phyloP scores from a whole-genome alignment of 2,797 vertebrate genomes.

The Molossus molossus region DNA sequence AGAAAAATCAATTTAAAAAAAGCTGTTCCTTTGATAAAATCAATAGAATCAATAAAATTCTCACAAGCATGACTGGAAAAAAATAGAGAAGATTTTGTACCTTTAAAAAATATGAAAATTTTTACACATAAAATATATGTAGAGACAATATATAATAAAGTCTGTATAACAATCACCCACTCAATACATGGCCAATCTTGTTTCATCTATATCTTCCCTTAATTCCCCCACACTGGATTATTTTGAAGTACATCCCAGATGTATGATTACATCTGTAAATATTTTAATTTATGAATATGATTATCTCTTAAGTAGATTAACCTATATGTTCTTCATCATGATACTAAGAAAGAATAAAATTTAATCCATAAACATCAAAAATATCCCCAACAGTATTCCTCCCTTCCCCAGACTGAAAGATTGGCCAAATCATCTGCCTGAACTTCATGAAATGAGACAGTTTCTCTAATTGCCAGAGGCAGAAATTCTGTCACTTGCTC shows the following conservation, averaged over 20 bases:
- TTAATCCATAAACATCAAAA: conserved; percentile 30
- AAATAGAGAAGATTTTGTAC: neutral
- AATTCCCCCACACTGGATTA: neutral
- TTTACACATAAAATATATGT: neutral
- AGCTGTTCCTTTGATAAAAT: neutral
- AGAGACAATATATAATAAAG: neutral
- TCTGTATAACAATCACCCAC: neutral
- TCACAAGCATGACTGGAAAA: neutral
- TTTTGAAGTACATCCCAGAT: neutral
- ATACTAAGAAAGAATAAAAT: neutral
- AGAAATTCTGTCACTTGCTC: conserved; percentile 4
- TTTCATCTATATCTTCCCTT: neutral
- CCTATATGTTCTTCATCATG: neutral
- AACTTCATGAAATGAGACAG: neutral
- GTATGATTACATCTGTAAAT: neutral
- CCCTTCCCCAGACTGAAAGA: neutral
- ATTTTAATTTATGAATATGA: conserved; percentile 19
- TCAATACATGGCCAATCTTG: neutral
- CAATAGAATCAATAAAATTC: neutral
- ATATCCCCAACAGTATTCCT: neutral
- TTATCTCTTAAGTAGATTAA: neutral
- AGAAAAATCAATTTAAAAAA: conserved; percentile 36
- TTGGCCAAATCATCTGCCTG: neutral
- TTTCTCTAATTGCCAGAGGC: neutral
- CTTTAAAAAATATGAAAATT: conserved; percentile 3